A percentile compares a stretch with the other conserved stretches of the same genome.
Evolutionary conservation across 2,797 vertebrate genomes (phyloP).

Genomic region (Calcarius lapponicus): DNA sequence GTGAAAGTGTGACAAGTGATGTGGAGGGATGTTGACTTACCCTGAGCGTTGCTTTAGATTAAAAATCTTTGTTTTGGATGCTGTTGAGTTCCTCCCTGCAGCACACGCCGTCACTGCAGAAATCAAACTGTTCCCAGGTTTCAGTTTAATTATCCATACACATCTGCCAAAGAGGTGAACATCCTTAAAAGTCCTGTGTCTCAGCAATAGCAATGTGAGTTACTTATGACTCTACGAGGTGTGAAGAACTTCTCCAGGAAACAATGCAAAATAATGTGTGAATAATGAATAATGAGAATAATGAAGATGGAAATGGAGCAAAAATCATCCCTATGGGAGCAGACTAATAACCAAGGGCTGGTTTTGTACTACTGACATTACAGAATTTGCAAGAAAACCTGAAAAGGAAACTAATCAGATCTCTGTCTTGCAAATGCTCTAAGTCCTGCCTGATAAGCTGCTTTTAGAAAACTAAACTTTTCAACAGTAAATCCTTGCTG

Average conservation of each 20-base stretch:
- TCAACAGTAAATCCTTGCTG: neutral
- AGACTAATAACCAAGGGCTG: neutral
- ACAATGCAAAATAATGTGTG: neutral
- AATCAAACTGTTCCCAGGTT: neutral
- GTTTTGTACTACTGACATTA: neutral
- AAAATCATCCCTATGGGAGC: neutral
- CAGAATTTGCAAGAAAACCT: neutral
- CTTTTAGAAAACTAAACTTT: neutral
- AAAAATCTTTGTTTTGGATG: neutral
- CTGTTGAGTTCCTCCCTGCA: neutral
- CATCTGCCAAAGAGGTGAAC: neutral
- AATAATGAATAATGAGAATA: neutral
- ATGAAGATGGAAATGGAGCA: neutral
- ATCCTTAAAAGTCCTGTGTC: neutral
- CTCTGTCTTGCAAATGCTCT: neutral
- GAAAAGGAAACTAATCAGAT: neutral
- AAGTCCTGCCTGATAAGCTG: neutral
- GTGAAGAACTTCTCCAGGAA: neutral
- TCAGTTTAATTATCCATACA: neutral
- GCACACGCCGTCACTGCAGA: accelerated
- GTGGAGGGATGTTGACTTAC: neutral
- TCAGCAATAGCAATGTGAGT: neutral
- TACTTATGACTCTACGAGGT: neutral
- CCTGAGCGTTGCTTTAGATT: neutral
- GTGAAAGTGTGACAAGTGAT: neutral